Evolutionary conservation across 2,888 invertebrate species (phyloP), one percentile per base, ranked within the genome.

Genomic region (Erebia ligea): DNA sequence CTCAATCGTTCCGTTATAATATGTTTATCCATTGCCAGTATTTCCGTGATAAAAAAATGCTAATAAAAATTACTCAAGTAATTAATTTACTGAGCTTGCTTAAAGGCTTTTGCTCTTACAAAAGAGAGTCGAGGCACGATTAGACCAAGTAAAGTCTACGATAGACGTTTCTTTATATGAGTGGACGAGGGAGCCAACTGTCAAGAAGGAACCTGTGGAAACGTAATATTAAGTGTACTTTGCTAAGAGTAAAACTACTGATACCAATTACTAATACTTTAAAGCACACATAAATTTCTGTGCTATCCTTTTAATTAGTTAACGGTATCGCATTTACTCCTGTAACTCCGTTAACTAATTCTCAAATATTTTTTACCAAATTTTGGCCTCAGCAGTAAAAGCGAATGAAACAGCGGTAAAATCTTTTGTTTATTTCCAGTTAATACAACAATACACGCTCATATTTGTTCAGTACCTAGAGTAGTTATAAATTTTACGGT

Each of bases 401-500:
- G 45, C 45, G 45, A 45, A 50, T 50, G 34, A n/a, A 15, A n/a
- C 1, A 17, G 17, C 52, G 17, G n/a, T n/a, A 17, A 17, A 52
- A 52, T 52, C 9, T 9, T 17, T 10, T 8, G 9, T 52, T 17
- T 17, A 52, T 17, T 17, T 17, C 52, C 17, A 52, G 17, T n/a
- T 50, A 17, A 52, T 52, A 17, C 17, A 17, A 52, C n/a, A 52
- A 52, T 52, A 52, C 52, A 52, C 17, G 17, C 17, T 52, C 15
- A 57, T 8, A 25, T 21, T 34, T 25, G 25, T 15, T 8, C 15
- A 57, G 6, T 6, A 15, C 11, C 4, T 57, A 40, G 42, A 17
- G 9, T 1, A 9, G 8, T 84, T 84, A 85, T 85, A 88, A 85
- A 87, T 82, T 88, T 88, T 86, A 89, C 84, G 87, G 86, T 88